phyloP scores from a whole-genome alignment of 2,888 invertebrate species.

The Brassicogethes aeneus region DNA sequence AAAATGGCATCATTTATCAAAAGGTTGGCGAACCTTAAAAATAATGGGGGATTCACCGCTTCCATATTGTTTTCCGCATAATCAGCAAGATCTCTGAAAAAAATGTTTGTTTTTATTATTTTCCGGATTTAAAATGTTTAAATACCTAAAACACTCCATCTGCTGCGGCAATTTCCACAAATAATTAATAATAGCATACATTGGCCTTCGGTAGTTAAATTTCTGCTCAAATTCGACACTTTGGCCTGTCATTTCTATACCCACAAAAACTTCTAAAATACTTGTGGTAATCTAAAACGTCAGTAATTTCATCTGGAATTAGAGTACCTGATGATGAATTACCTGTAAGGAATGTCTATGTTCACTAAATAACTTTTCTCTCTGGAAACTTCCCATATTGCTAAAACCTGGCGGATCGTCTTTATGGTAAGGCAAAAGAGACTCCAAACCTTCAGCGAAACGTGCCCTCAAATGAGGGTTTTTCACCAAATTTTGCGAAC shows the following conservation, averaged over 20 bases:
- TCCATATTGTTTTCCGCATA: constrained; percentile 85
- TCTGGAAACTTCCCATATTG: constrained; percentile 47
- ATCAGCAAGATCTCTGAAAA: constrained; percentile 57
- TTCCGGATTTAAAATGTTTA: not conserved
- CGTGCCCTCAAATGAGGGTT: constrained; percentile 91
- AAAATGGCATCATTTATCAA: constrained; percentile 97
- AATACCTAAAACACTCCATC: constrained; percentile 61
- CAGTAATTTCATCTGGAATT: too few species aligned
- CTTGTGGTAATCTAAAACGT: constrained; percentile 63
- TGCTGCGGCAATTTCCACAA: constrained; percentile 80
- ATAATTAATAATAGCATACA: constrained; percentile 90
- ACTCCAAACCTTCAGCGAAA: constrained; percentile 82
- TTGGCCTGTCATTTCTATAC: constrained; percentile 95
- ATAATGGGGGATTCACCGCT: constrained; percentile 81
- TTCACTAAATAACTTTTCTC: constrained; percentile 65
- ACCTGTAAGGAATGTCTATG: constrained; percentile 68
- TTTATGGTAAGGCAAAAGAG: constrained; percentile 65
- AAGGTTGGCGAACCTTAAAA: constrained; percentile 90
- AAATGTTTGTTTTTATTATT: constrained; percentile 3
- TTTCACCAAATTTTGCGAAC: constrained; percentile 60
- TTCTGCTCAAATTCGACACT: constrained; percentile 94
- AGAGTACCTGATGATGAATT: too few species aligned
- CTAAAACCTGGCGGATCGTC: constrained; percentile 44
- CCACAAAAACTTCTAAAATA: constrained; percentile 87
- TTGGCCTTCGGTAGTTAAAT: constrained; percentile 91